These are phyloP conservation scores for Alouatta palliata DNA, from an alignment of 2,113 vertebrate species.

Conservation along the genomic window DNA sequence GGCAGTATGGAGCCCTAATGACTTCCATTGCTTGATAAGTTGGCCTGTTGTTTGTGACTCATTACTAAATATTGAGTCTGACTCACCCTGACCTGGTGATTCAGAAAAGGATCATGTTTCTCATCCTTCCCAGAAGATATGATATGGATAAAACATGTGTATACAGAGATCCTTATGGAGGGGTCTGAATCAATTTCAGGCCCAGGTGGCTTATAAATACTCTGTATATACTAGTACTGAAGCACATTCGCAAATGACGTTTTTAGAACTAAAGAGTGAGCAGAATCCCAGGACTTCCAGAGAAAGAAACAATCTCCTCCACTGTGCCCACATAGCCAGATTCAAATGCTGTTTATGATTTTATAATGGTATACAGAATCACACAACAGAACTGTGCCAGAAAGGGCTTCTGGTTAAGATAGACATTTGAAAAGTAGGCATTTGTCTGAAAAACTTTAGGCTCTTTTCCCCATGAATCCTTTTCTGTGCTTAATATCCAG, in stretches of 20 bases:
- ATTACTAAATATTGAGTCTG: not conserved
- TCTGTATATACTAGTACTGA: not conserved
- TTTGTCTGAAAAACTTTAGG: constrained; percentile 54
- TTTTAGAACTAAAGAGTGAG: not conserved
- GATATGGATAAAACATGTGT: no score
- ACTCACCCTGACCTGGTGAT: no score
- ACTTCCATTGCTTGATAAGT: not conserved
- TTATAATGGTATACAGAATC: constrained; percentile 35
- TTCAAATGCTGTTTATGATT: constrained; percentile 53
- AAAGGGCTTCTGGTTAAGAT: constrained; percentile 53
- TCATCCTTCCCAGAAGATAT: not conserved
- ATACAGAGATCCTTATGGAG: not conserved
- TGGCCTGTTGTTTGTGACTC: not conserved
- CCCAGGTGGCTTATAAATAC: not conserved
- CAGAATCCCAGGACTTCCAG: constrained; percentile 24
- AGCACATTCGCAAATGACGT: not conserved
- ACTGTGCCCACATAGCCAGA: not conserved
- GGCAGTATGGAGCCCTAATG: fast-evolving
- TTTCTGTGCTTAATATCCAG: constrained; percentile 43
- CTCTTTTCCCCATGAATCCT: not conserved
- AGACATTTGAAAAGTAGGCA: constrained; percentile 52
- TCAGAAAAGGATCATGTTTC: not conserved
- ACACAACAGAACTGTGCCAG: constrained; percentile 56
- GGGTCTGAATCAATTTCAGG: not conserved
- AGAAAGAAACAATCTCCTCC: not conserved